A percentile compares a stretch with the other conserved stretches of the same genome.
Evolutionary conservation across 2,888 invertebrate genomes (phyloP).

Genomic region (Hoplodrina blanda): DNA sequence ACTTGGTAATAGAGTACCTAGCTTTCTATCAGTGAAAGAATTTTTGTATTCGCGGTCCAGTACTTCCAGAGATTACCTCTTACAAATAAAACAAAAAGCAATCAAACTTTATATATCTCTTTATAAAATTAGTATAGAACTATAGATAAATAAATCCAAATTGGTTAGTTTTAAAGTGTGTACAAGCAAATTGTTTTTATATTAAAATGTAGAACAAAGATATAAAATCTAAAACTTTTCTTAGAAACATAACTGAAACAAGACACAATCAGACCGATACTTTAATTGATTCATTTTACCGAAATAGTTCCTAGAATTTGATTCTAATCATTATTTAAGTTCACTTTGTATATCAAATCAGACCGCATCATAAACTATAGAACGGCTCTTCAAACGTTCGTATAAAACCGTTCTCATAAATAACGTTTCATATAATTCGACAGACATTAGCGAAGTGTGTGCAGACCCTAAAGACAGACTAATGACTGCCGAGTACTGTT

Average conservation of each 20-base stretch:
- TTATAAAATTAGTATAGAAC: too few species aligned
- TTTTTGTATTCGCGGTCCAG: too few species aligned
- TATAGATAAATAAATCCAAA: too few species aligned
- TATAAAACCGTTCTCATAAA: conserved; percentile 58
- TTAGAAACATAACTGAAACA: conserved; percentile 2
- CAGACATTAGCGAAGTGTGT: conserved; percentile 39
- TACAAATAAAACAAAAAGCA: too few species aligned
- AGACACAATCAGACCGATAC: conserved; percentile 15
- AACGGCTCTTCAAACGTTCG: conserved; percentile 36
- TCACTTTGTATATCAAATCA: conserved; percentile 32
- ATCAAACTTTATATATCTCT: too few species aligned
- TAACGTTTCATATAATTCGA: conserved; percentile 38
- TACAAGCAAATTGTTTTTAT: too few species aligned
- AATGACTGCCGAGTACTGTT: conserved; percentile 60
- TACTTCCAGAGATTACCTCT: too few species aligned
- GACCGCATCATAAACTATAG: conserved; percentile 52
- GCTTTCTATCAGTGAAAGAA: too few species aligned
- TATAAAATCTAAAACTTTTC: conserved; percentile 7
- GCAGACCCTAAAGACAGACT: conserved; percentile 51
- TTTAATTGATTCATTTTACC: conserved; percentile 27
- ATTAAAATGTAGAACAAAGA: background rate
- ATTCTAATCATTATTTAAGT: conserved; percentile 38
- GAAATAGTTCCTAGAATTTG: conserved; percentile 36
- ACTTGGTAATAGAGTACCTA: too few species aligned
- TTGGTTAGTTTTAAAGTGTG: too few species aligned